These are phyloP conservation scores for Catagonus wagneri DNA, from an alignment of 2,113 vertebrate species.

Conservation along the genomic window DNA sequence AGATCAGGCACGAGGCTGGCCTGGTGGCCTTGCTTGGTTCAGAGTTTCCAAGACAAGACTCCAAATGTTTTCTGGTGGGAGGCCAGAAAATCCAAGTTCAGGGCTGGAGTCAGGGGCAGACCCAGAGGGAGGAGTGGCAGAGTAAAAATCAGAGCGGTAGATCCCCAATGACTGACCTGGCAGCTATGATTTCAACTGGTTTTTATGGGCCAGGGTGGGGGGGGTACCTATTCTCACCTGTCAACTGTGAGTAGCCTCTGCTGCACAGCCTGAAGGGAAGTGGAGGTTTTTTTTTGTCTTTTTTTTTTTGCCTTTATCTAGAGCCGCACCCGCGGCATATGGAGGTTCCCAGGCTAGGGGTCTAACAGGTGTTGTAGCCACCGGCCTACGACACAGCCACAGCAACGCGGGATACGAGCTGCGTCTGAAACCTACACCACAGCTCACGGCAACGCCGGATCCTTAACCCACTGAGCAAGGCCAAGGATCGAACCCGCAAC, in stretches of 20 bases:
- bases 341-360: no score
- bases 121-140: background rate
- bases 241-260: background rate
- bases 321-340: no score
- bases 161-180: no score
- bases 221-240: background rate
- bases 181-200: background rate
- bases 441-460: no score
- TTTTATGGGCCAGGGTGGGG: background rate
- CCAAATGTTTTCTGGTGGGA: background rate
- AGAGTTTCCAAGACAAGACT: background rate
- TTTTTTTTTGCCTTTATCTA: no score
- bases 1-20: background rate
- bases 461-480: no score
- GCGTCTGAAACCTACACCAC: no score
- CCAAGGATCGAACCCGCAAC: no score
- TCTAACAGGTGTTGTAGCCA: no score
- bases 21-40: background rate
- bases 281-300: no score
- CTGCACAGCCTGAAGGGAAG: background rate
- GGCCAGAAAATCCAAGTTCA: constrained; percentile 1
- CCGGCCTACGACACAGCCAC: no score
- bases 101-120: background rate
- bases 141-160: background rate
- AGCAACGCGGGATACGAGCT: no score